Percentiles rank a stretch among this genome's conserved stretches.
Evolutionary conservation across 2,797 vertebrate genomes (phyloP).

Genomic region (Vipera ursinii): DNA sequence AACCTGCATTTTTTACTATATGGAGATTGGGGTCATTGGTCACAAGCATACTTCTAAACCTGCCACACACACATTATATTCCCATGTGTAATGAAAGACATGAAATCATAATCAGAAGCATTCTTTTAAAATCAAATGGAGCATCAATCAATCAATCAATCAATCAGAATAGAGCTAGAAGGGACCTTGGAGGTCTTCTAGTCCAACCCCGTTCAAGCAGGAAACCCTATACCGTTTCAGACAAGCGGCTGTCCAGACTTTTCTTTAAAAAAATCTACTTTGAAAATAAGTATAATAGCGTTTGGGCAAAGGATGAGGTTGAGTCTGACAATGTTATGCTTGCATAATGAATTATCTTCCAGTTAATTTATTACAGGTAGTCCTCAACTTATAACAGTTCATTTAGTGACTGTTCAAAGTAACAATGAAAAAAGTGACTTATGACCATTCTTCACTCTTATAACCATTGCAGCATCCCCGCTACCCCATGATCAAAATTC

Average conservation of each 20-base stretch:
- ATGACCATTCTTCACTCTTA: background rate
- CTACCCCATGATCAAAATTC: background rate
- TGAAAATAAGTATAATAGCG: background rate
- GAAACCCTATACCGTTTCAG: too few species aligned
- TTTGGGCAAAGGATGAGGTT: background rate
- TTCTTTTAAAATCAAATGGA: background rate
- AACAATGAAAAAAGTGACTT: background rate
- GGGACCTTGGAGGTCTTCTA: too few species aligned
- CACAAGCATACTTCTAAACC: background rate
- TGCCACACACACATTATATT: background rate
- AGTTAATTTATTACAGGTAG: background rate
- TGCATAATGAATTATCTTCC: background rate
- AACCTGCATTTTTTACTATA: background rate
- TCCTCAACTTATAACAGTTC: background rate
- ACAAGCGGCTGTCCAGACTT: too few species aligned
- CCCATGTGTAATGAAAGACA: background rate
- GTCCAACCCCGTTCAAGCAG: too few species aligned
- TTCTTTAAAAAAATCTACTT: background rate
- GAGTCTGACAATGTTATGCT: rapidly evolving
- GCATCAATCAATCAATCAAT: too few species aligned
- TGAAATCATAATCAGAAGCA: background rate
- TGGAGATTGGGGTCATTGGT: background rate
- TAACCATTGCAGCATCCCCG: background rate
- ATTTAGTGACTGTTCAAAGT: background rate
- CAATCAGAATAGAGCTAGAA: too few species aligned